A percentile compares a stretch with the other conserved stretches of the same genome.
Conservation (phyloP, 2,797 vertebrate species). For the Glyptemys insculpta region DNA sequence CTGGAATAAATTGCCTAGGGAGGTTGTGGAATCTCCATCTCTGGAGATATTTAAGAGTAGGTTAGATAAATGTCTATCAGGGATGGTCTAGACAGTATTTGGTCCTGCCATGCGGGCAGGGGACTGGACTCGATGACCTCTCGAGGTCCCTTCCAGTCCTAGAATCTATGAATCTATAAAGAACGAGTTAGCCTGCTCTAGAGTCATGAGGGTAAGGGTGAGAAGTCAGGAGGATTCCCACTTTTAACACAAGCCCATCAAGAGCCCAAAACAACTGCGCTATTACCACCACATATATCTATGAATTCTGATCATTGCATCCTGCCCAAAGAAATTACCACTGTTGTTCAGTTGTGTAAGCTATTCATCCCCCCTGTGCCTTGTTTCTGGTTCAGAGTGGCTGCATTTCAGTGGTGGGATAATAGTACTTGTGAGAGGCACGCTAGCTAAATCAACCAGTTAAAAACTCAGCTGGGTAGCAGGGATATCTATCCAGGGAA, state of each 20-base stretch:
- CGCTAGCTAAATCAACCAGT: not conserved
- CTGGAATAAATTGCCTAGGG: too few species aligned
- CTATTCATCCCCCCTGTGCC: not conserved
- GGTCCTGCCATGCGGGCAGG: too few species aligned
- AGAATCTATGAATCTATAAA: too few species aligned
- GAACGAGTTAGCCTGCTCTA: not conserved
- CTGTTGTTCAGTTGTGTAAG: not conserved
- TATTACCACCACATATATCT: not conserved
- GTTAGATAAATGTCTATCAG: too few species aligned
- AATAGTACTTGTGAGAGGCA: fast-evolving
- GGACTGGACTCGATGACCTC: too few species aligned
- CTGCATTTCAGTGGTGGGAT: not conserved
- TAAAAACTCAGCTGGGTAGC: not conserved
- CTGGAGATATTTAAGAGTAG: too few species aligned
- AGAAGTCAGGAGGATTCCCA: not conserved
- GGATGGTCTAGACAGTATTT: too few species aligned
- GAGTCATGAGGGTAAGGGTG: not conserved
- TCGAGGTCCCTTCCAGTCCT: too few species aligned
- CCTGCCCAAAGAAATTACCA: not conserved
- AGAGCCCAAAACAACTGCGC: not conserved
- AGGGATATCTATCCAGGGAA: not conserved
- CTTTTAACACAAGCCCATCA: not conserved
- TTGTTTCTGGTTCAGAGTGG: not conserved
- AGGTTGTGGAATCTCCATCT: too few species aligned
- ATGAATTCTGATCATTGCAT: not conserved